A percentile compares a stretch with the other conserved stretches of the same genome.
phyloP scores from a whole-genome alignment of 1,140 invertebrate species.

The Bombus turneri region DNA sequence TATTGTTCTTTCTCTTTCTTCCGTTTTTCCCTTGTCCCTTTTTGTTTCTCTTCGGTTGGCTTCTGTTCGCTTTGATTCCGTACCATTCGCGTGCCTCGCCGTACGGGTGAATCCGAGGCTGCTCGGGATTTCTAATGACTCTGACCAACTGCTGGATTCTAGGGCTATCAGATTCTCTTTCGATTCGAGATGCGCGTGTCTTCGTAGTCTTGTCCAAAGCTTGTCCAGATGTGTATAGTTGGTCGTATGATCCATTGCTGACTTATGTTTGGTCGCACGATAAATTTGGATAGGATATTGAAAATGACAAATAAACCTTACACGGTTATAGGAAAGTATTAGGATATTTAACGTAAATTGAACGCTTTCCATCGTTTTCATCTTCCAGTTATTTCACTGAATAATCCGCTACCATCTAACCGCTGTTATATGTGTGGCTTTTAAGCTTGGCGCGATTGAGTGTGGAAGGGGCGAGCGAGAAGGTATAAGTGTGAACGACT shows the following conservation, averaged over 20 bases:
- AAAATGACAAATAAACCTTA: neutral
- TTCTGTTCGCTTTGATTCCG: neutral
- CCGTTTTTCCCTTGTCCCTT: neutral
- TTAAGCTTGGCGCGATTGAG: too few relatives aligned
- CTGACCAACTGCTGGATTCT: neutral
- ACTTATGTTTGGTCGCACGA: too few relatives aligned
- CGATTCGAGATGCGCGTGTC: neutral
- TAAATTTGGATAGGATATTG: neutral
- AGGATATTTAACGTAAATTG: too few relatives aligned
- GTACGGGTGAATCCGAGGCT: neutral
- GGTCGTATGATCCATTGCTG: neutral
- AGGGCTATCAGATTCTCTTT: neutral
- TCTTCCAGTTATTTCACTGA: neutral
- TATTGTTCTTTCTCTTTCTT: neutral
- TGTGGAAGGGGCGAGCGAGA: neutral
- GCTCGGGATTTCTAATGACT: neutral
- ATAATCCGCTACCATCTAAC: too few relatives aligned
- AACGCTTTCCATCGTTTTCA: neutral
- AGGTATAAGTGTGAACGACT: too few relatives aligned
- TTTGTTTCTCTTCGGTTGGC: neutral
- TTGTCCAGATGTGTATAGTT: neutral
- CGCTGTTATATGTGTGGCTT: too few relatives aligned
- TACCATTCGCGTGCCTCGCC: neutral
- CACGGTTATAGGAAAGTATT: neutral
- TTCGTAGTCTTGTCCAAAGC: too few relatives aligned